These are phyloP conservation scores for Otis tarda DNA, from an alignment of 2,113 vertebrate genomes.

Conservation along the genomic window DNA sequence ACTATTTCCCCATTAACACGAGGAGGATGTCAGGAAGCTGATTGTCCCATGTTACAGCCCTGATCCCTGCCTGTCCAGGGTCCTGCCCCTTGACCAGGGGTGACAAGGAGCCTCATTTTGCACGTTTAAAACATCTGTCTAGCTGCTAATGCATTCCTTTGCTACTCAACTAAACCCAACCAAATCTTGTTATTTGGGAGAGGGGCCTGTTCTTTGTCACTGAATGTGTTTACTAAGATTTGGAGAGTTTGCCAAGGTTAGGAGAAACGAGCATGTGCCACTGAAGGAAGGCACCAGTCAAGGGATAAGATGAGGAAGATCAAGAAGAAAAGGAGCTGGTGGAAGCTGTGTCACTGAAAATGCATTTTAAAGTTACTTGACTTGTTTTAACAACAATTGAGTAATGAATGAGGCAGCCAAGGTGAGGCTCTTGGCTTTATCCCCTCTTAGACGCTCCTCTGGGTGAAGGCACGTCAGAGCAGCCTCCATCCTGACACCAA, in stretches of 20 bases:
- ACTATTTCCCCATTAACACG: background rate
- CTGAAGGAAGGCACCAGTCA: background rate
- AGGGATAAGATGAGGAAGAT: background rate
- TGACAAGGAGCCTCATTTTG: background rate
- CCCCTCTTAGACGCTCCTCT: background rate
- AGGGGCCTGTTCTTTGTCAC: background rate
- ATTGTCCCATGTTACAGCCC: background rate
- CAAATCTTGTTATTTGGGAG: background rate
- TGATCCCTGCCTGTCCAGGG: background rate
- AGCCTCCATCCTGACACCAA: constrained; percentile 57
- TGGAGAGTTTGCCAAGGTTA: background rate
- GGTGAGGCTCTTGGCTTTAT: background rate
- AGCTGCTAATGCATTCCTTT: background rate
- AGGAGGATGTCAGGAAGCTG: background rate
- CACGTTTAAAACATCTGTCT: background rate
- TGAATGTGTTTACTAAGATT: background rate
- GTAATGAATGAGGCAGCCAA: background rate
- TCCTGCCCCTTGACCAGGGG: background rate
- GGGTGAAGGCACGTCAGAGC: background rate
- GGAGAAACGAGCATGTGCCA: background rate
- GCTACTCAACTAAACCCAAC: background rate
- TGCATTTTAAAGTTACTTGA: background rate
- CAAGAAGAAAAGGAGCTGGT: background rate
- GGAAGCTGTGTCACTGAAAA: background rate
- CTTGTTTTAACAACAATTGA: background rate